phyloP scores from a whole-genome alignment of 2,113 vertebrate species.

The Sclerurus mexicanus region DNA sequence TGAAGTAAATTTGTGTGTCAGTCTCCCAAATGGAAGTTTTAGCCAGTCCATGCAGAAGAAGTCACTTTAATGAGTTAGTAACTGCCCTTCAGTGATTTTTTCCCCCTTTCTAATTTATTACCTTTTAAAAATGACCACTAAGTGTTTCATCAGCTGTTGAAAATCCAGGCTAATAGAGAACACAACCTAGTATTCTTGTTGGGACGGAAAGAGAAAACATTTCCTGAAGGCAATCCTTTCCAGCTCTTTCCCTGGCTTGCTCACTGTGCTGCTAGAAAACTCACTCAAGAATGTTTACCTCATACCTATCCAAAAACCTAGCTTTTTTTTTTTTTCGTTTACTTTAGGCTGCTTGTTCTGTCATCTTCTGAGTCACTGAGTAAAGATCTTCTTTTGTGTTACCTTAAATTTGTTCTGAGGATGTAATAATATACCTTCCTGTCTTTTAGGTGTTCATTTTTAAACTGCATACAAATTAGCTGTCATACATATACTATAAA shows the following conservation, averaged over 20 bases:
- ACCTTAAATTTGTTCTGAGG: background rate
- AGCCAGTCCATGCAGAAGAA: background rate
- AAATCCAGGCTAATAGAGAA: background rate
- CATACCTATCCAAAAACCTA: background rate
- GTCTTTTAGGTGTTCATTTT: background rate
- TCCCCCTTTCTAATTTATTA: background rate
- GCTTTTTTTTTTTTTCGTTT: background rate
- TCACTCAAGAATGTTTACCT: background rate
- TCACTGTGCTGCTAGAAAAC: background rate
- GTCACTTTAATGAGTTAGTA: background rate
- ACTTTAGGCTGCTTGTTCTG: background rate
- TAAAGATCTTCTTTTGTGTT: background rate
- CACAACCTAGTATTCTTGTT: background rate
- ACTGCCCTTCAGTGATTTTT: background rate
- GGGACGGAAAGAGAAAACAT: background rate
- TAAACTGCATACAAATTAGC: constrained; percentile 2
- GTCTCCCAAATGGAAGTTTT: background rate
- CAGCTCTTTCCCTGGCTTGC: background rate
- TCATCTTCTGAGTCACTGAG: background rate
- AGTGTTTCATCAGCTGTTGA: constrained; percentile 36
- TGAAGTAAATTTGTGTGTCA: background rate
- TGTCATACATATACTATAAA: background rate
- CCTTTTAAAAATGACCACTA: constrained; percentile 11
- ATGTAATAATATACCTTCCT: background rate
- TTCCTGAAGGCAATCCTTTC: background rate